Evolutionary conservation across 2,888 invertebrate species (phyloP).

Genomic region (Philopedon plagiatum): DNA sequence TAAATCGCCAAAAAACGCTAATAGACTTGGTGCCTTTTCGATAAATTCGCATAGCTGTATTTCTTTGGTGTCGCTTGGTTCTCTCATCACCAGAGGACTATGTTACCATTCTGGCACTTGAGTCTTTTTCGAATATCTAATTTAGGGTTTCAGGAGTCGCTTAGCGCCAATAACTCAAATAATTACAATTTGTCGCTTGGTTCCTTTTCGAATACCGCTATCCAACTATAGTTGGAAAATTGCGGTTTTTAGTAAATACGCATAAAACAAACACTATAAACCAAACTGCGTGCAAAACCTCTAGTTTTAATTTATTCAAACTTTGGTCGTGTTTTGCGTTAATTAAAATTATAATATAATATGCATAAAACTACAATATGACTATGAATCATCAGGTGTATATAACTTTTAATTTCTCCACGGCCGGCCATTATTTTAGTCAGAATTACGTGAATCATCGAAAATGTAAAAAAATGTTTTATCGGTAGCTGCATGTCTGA

Average conservation of each 20-base stretch:
- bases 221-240: not conserved
- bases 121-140: no score
- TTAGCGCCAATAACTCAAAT: no score
- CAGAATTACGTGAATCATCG: constrained; percentile 27
- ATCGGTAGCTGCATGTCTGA: constrained; percentile 7
- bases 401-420: constrained; percentile 15
- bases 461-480: constrained; percentile 2
- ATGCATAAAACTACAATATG: constrained; percentile 18
- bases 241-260: not conserved
- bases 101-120: no score
- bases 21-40: no score
- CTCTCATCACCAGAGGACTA: no score
- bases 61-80: no score
- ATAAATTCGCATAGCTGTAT: no score
- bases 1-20: no score
- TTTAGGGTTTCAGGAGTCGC: no score
- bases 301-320: constrained; percentile 23
- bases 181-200: no score
- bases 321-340: constrained; percentile 28
- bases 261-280: constrained; percentile 8
- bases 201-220: not conserved
- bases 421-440: constrained; percentile 19
- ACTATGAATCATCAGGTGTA: constrained; percentile 28
- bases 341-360: constrained; percentile 21
- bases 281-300: not conserved